Base-by-base conservation (phyloP, 2,797 vertebrate species). In the Microchirus variegatus region DNA sequence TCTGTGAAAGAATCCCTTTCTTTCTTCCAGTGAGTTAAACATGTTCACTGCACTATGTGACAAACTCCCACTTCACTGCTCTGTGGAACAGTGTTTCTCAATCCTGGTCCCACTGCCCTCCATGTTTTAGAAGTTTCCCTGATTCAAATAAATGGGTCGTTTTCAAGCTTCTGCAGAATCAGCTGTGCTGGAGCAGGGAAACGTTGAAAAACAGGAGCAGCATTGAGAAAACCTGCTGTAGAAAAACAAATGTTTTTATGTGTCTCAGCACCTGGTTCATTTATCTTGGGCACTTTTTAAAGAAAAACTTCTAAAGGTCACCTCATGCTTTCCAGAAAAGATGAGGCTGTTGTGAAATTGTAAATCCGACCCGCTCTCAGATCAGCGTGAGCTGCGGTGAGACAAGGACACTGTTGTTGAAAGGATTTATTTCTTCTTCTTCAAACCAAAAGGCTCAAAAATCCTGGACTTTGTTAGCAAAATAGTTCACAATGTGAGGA, bases 351-450 rank as follows among this genome's bases (percentile, higher is more conserved):
- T 55, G 15, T 47, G 9, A 15, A 73, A 75, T 57, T 58, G 57
- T 49, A 77, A 54, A 75, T 47, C 13, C 17, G 47, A 67, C 31
- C 40, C 22, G 37, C 62, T 67, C 49, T 69, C 59, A 15, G 12
- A 61, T 51, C 63, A 26, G 5, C 36, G n/a, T 62, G 68, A 57
- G 41, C 60, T 22, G 52, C 14, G n/a, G 16, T 51, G 53, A 87
- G n/a, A n/a, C 82, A 86, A 84, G 44, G 13, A 50, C 53, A 41
- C 69, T 53, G 66, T 82, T 83, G 81, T 83, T 70, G 31, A 70
- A 75, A 70, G 80, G 77, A 85, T 87, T 75, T 80, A 44, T 31
- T 53, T 57, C 43, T 58, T 70, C 38, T 35, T 7, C 31, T n/a
- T n/a, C n/a, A 65, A 67, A 71, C 56, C 51, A 51, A 46, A 48